phyloP scores from a whole-genome alignment of 2,888 invertebrate genomes.

The Empis stercorea region DNA sequence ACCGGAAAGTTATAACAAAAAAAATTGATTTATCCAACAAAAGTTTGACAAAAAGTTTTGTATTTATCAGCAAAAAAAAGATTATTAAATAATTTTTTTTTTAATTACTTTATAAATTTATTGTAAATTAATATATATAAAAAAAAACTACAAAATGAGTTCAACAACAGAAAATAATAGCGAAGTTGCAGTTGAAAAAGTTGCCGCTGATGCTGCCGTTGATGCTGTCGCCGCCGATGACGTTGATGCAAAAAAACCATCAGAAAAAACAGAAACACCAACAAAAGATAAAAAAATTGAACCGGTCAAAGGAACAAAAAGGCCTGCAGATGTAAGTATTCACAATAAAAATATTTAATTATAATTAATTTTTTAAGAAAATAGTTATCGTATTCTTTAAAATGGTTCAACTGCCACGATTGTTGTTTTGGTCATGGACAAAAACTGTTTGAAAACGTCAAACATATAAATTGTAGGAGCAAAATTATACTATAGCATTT shows the following conservation, averaged over 20 bases:
- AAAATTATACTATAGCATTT: too few relatives aligned
- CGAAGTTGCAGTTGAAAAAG: conserved; percentile 63
- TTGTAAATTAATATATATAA: conserved; percentile 10
- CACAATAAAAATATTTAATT: too few relatives aligned
- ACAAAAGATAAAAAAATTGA: conserved; percentile 43
- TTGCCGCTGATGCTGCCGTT: conserved; percentile 38
- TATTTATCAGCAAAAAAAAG: not conserved
- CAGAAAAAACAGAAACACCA: conserved; percentile 39
- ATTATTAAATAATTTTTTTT: not conserved
- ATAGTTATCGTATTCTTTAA: too few relatives aligned
- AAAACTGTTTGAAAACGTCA: too few relatives aligned
- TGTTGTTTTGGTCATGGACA: too few relatives aligned
- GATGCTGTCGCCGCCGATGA: conserved; percentile 19
- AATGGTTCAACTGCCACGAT: too few relatives aligned
- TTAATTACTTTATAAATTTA: conserved; percentile 1
- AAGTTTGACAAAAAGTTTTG: not conserved
- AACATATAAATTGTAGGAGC: too few relatives aligned
- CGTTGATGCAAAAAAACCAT: not conserved
- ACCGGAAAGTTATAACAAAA: too few relatives aligned
- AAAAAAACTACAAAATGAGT: conserved; percentile 47
- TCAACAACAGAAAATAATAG: conserved; percentile 59
- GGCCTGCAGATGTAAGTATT: conserved; percentile 64
- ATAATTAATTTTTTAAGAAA: too few relatives aligned
- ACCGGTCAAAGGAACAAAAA: conserved; percentile 59
- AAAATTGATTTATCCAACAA: too few relatives aligned